Conservation (phyloP, 2,797 vertebrate genomes). For the Miichthys miiuy region DNA sequence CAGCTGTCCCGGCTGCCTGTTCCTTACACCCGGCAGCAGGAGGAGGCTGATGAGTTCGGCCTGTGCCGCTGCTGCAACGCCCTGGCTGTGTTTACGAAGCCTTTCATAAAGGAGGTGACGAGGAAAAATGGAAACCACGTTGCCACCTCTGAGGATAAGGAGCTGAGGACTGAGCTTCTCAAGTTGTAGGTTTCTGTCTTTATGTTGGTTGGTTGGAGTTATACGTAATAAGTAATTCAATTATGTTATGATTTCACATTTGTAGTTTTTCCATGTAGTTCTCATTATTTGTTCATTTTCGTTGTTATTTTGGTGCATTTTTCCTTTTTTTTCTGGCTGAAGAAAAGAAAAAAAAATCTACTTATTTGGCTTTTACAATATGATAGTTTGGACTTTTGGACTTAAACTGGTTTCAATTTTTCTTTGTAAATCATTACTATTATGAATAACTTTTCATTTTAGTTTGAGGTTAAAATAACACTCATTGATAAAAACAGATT, state of each 20-base stretch:
- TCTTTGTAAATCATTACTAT: too few species aligned
- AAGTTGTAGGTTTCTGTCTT: constrained; percentile 88
- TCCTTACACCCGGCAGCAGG: constrained; percentile 89
- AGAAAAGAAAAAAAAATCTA: too few species aligned
- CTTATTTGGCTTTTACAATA: neutral
- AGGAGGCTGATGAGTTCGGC: constrained; percentile 86
- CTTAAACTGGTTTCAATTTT: too few species aligned
- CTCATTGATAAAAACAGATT: neutral
- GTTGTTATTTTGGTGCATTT: neutral
- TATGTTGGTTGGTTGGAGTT: neutral
- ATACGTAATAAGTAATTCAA: neutral
- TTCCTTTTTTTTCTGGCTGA: neutral
- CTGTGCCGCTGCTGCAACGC: constrained; percentile 89
- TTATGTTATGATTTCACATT: neutral
- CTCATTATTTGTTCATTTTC: neutral
- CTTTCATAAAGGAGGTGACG: constrained; percentile 88
- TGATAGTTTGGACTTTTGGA: too few species aligned
- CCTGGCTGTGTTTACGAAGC: constrained; percentile 86
- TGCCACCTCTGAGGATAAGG: constrained; percentile 59
- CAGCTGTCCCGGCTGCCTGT: constrained; percentile 91
- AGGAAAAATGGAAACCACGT: constrained; percentile 66
- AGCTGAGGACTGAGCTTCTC: constrained; percentile 89
- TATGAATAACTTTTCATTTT: neutral
- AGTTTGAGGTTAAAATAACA: neutral
- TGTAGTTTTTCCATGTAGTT: neutral